phyloP scores from a whole-genome alignment of 1,140 invertebrate species.

The Psilanteris sp. region DNA sequence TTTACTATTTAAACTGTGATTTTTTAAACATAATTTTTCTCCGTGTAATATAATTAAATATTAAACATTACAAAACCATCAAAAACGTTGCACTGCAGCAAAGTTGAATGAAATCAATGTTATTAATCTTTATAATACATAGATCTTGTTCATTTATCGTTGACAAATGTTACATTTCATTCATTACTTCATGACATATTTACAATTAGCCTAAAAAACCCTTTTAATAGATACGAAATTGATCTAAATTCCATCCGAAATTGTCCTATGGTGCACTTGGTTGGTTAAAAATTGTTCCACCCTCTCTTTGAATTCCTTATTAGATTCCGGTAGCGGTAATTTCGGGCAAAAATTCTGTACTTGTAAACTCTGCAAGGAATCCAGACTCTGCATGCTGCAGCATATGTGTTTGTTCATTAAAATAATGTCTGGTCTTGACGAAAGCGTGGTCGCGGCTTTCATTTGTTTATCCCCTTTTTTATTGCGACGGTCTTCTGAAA shows the following conservation, averaged over 20 bases:
- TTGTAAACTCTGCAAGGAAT: conserved; percentile 59
- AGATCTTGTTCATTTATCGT: too few species aligned
- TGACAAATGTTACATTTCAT: too few species aligned
- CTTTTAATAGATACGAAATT: too few species aligned
- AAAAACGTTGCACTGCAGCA: too few species aligned
- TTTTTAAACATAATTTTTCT: too few species aligned
- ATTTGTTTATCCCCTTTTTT: conserved; percentile 26
- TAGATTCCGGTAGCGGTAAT: conserved; percentile 69
- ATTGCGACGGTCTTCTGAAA: conserved; percentile 75
- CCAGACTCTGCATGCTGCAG: conserved; percentile 66
- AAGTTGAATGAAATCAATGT: too few species aligned
- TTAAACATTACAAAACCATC: too few species aligned
- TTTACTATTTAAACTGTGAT: too few species aligned
- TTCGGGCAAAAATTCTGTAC: conserved; percentile 53
- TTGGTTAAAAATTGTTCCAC: conserved; percentile 71
- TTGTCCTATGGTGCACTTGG: conserved; percentile 64
- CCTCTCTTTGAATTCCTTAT: conserved; percentile 68
- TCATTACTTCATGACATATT: too few species aligned
- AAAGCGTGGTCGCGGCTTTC: conserved; percentile 26
- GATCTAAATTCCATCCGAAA: conserved; percentile 14
- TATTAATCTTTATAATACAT: too few species aligned
- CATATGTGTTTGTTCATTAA: conserved; percentile 67
- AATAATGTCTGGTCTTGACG: conserved; percentile 67
- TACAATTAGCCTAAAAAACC: too few species aligned
- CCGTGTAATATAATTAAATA: too few species aligned